Evolutionary conservation across 1,140 invertebrate species (phyloP), one percentile per base, ranked within the genome.

Genomic region (Cryptotermes secundus): DNA sequence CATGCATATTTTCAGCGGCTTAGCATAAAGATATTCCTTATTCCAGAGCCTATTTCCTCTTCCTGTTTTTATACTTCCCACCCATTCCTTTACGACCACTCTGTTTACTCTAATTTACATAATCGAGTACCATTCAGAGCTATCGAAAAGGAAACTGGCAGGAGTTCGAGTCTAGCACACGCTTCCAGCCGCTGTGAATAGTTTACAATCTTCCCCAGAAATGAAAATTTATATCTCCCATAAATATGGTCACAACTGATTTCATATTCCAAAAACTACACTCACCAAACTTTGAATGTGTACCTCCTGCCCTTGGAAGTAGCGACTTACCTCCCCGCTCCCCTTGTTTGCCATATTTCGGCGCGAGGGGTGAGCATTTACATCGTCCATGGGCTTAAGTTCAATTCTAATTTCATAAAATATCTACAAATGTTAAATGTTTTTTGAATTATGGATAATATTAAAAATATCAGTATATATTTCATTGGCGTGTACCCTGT

Each of bases 171-270:
- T 1, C 14, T 14, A 16, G n/a, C 59, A 72, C 59, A 31, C 59
- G n/a, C n/a, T 72, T 14, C n/a, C 10, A 31, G 59, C 59, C n/a
- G 14, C 59, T n/a, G 59, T 31, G 59, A n/a, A 72, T 31, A 26
- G 22, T 22, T 49, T 49, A 49, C 3, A 49, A 19, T 49, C n/a
- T n/a, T 6, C 59, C 10, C 26, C n/a, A 31, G 31, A 7, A 31
- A 72, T 31, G 59, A 72, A 10, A 31, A 72, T 72, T 72, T 72
- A 72, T 72, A 72, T 10, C 59, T 2, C 6, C n/a, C 26, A 72
- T 72, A 72, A 72, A 72, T 72, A 72, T 31, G 59, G 59, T 72
- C 59, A 72, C 59, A 72, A 26, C 59, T 72, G 59, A 72, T 26
- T 72, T 72, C 26, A n/a, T 72, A 72, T 49, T 49, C 26, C 59